A percentile compares a stretch with the other conserved stretches of the same genome.
Evolutionary conservation across 1,140 invertebrate genomes (phyloP).

Genomic region (Apis laboriosa): DNA sequence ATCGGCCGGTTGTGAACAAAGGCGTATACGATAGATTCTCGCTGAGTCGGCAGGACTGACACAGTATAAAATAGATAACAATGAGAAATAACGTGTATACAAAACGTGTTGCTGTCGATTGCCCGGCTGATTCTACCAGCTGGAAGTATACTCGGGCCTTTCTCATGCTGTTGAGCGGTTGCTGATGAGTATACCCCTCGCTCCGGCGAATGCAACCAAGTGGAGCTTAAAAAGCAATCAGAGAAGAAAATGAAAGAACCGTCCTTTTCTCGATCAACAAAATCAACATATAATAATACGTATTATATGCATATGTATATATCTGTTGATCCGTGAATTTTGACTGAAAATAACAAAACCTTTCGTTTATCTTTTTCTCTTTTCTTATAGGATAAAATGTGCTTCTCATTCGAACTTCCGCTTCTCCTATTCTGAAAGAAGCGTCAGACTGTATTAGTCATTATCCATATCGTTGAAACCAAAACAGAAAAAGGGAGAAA

Average conservation of each 20-base stretch:
- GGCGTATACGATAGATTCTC: not conserved
- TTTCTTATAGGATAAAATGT: conserved; percentile 21
- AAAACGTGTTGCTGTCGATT: conserved; percentile 59
- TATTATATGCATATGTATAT: conserved; percentile 22
- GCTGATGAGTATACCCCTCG: conserved; percentile 80
- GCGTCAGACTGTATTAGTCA: conserved; percentile 64
- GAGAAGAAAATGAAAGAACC: conserved; percentile 51
- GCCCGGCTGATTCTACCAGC: conserved; percentile 78
- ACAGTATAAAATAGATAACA: conserved; percentile 27
- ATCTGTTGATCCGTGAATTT: conserved; percentile 60
- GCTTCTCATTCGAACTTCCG: conserved; percentile 59
- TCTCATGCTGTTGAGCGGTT: conserved; percentile 81
- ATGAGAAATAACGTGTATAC: conserved; percentile 26
- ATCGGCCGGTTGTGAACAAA: conserved; percentile 22
- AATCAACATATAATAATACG: conserved; percentile 12
- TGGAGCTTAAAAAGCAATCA: conserved; percentile 75
- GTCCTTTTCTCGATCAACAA: not conserved
- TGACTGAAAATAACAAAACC: conserved; percentile 65
- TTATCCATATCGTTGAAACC: conserved; percentile 29
- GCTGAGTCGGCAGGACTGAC: not conserved
- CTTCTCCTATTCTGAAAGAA: conserved; percentile 73
- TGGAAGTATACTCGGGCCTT: conserved; percentile 81
- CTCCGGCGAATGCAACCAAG: conserved; percentile 77
- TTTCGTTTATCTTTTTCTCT: not conserved
- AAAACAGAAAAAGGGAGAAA: not conserved